Conservation (phyloP, 2,113 vertebrate genomes). For the Forbesichthys papilliferus region DNA sequence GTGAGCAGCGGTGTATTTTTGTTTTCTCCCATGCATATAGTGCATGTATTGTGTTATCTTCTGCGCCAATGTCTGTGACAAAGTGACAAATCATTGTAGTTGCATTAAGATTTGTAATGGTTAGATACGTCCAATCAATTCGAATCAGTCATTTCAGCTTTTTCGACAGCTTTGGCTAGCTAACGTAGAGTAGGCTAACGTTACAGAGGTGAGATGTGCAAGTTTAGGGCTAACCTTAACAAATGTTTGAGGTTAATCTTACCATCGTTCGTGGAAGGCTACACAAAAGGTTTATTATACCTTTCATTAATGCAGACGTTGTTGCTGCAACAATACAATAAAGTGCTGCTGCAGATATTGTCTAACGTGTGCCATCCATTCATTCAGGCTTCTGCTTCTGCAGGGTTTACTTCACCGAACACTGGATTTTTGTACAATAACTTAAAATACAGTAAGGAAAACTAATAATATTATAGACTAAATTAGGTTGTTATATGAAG, state of each 20-base stretch:
- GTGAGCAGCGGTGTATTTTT: background rate
- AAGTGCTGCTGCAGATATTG: constrained; percentile 42
- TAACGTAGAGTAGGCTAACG: background rate
- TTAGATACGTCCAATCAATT: constrained; percentile 21
- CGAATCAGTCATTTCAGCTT: constrained; percentile 38
- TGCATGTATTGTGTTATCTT: constrained; percentile 1
- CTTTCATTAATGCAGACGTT: background rate
- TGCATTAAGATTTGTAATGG: constrained; percentile 18
- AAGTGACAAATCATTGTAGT: constrained; percentile 26
- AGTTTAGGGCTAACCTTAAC: background rate
- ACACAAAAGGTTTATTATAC: too few relatives aligned
- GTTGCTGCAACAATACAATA: constrained; percentile 16
- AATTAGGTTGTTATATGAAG: background rate
- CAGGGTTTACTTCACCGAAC: background rate
- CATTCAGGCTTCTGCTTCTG: background rate
- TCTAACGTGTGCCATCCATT: constrained; percentile 20
- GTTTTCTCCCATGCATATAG: background rate
- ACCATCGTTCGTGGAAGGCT: background rate
- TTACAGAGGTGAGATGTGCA: background rate
- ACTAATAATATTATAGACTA: too few relatives aligned
- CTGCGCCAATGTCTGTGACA: constrained; percentile 10
- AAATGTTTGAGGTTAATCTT: constrained; percentile 25
- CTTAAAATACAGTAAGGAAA: too few relatives aligned
- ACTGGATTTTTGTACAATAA: too few relatives aligned
- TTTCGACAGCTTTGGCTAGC: constrained; percentile 36